phyloP scores from a whole-genome alignment of 1,140 invertebrate species.

The Cotesia typhae region DNA sequence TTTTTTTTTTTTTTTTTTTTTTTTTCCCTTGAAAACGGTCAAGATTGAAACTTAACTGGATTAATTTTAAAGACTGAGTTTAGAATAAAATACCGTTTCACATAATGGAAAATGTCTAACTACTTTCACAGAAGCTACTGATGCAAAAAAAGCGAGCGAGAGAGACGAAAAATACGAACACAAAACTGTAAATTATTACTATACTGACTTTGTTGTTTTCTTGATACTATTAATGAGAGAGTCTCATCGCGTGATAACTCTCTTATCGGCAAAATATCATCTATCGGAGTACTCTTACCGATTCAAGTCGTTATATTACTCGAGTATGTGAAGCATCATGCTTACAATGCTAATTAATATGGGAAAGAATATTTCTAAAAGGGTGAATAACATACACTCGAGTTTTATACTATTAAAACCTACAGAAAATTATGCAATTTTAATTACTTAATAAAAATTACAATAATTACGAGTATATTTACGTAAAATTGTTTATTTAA shows the following conservation, averaged over 20 bases:
- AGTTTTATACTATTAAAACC: neutral
- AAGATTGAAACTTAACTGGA: neutral
- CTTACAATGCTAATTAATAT: constrained; percentile 9
- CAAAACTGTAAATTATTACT: neutral
- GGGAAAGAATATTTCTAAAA: neutral
- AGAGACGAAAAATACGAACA: neutral
- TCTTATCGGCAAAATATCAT: neutral
- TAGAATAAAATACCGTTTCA: constrained; percentile 4
- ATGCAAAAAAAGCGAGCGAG: constrained; percentile 1
- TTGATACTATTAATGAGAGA: neutral
- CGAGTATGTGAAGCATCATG: neutral
- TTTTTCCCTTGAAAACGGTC: neutral
- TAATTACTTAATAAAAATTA: neutral
- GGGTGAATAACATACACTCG: neutral
- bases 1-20: neutral
- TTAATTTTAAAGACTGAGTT: neutral
- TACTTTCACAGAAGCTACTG: constrained; percentile 10
- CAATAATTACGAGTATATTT: neutral
- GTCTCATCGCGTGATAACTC: neutral
- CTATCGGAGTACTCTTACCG: neutral
- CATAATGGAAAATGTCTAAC: constrained; percentile 15
- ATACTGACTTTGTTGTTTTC: neutral
- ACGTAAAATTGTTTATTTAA: constrained; percentile 16
- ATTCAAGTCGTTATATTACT: neutral
- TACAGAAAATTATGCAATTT: neutral